Percentiles rank a stretch among this genome's conserved stretches.
These are phyloP conservation scores for Anoplophora glabripennis DNA, from an alignment of 1,140 invertebrate species.

Conservation along the genomic window DNA sequence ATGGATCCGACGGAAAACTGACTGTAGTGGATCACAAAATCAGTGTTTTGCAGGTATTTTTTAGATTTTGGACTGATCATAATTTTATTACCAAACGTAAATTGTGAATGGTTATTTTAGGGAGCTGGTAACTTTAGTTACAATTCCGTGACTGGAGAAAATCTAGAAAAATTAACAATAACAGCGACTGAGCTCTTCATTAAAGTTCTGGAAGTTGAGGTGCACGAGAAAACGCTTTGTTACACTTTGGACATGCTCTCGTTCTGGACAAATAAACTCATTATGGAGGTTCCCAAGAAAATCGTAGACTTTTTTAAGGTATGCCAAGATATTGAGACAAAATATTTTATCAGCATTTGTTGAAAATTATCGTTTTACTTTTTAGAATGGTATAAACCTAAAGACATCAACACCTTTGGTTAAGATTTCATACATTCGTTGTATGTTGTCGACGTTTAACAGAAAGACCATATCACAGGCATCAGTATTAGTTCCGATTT, in stretches of 20 bases:
- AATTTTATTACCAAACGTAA: conserved; percentile 13
- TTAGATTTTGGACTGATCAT: background rate
- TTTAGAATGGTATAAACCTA: conserved; percentile 69
- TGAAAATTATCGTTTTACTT: conserved; percentile 14
- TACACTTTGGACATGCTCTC: conserved; percentile 77
- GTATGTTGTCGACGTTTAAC: conserved; percentile 63
- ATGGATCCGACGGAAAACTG: conserved; percentile 90
- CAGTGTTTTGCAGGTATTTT: conserved; percentile 73
- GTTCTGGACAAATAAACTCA: conserved; percentile 73
- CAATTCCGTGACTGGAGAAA: conserved; percentile 63
- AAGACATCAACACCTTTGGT: conserved; percentile 79
- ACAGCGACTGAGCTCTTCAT: conserved; percentile 67
- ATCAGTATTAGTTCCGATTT: conserved; percentile 55
- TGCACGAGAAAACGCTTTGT: conserved; percentile 87
- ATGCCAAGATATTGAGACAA: conserved; percentile 11
- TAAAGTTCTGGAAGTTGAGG: conserved; percentile 82
- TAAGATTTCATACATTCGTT: conserved; percentile 73
- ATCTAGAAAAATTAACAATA: conserved; percentile 60
- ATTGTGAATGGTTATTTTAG: too few species aligned
- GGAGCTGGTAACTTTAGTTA: conserved; percentile 78
- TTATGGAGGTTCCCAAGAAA: conserved; percentile 64
- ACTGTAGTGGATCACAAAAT: conserved; percentile 85
- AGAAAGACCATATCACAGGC: conserved; percentile 55
- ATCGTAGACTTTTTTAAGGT: conserved; percentile 76
- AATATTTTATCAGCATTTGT: background rate